Evolutionary conservation across 1,140 invertebrate species (phyloP).

Genomic region (Notospermus geniculatus): DNA sequence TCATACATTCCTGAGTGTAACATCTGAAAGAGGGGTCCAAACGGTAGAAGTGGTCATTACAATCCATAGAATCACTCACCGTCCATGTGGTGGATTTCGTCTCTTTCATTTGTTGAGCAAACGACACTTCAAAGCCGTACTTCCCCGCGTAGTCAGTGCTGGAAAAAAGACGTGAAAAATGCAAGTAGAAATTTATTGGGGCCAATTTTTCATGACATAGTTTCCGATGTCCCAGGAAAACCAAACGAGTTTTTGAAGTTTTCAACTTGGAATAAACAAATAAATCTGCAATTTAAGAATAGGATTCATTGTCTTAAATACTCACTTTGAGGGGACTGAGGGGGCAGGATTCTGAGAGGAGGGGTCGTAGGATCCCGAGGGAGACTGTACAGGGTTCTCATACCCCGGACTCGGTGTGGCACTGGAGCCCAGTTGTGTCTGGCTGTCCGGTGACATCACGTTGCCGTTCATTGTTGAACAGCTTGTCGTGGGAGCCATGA

Average conservation of each 20-base stretch:
- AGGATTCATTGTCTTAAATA: background rate
- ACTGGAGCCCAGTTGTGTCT: slow-evolving; percentile 21
- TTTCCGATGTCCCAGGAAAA: no score
- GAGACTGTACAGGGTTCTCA: no score
- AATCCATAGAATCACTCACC: slow-evolving; percentile 39
- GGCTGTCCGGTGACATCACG: no score
- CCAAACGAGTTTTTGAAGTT: no score
- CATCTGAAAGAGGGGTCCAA: no score
- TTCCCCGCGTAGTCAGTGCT: slow-evolving; percentile 52
- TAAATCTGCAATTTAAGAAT: background rate
- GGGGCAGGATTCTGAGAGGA: slow-evolving; percentile 33
- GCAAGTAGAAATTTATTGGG: background rate
- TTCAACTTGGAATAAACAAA: background rate
- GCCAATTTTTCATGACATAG: background rate
- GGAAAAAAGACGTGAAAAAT: slow-evolving; percentile 20
- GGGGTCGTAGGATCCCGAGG: no score
- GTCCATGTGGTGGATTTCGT: slow-evolving; percentile 58
- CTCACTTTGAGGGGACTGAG: slow-evolving; percentile 49
- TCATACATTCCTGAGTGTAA: no score
- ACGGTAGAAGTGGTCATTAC: no score
- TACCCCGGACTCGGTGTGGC: no score
- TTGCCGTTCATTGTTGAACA: no score
- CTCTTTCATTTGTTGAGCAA: slow-evolving; percentile 52
- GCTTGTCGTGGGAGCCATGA: no score
- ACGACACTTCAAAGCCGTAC: slow-evolving; percentile 50